Percentiles rank a stretch among this genome's conserved stretches.
Conservation (phyloP, 2,113 vertebrate genomes). For the Actenoides lindsayi region DNA sequence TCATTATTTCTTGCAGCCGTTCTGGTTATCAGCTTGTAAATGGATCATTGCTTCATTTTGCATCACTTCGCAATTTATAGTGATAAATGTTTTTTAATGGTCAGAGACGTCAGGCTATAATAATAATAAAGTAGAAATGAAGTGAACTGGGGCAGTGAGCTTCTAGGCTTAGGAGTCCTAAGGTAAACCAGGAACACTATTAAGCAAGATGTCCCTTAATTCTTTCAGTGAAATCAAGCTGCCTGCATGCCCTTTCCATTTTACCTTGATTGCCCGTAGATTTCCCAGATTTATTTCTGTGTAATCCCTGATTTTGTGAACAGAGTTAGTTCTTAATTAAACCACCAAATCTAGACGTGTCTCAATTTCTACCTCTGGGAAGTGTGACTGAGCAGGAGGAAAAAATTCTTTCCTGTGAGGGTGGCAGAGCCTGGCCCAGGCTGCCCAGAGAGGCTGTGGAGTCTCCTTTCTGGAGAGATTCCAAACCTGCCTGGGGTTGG, state of each 20-base stretch:
- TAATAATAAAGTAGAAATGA: not conserved
- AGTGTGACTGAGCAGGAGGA: not conserved
- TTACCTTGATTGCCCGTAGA: not conserved
- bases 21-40: not conserved
- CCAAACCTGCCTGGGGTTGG: too few species aligned
- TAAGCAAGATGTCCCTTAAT: not conserved
- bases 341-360: not conserved
- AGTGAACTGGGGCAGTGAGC: not conserved
- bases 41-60: slow-evolving; percentile 20
- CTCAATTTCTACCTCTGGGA: not conserved
- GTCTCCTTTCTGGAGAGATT: too few species aligned
- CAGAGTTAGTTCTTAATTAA: not conserved
- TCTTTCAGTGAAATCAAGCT: not conserved
- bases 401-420: too few species aligned
- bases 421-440: too few species aligned
- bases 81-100: slow-evolving; percentile 10
- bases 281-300: not conserved
- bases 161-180: not conserved
- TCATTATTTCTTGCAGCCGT: not conserved
- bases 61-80: not conserved
- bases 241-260: not conserved
- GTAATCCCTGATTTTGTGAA: not conserved
- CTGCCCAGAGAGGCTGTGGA: too few species aligned
- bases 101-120: not conserved
- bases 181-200: not conserved